Conservation (phyloP, 2,113 vertebrate genomes). For the Sorex fumeus region DNA sequence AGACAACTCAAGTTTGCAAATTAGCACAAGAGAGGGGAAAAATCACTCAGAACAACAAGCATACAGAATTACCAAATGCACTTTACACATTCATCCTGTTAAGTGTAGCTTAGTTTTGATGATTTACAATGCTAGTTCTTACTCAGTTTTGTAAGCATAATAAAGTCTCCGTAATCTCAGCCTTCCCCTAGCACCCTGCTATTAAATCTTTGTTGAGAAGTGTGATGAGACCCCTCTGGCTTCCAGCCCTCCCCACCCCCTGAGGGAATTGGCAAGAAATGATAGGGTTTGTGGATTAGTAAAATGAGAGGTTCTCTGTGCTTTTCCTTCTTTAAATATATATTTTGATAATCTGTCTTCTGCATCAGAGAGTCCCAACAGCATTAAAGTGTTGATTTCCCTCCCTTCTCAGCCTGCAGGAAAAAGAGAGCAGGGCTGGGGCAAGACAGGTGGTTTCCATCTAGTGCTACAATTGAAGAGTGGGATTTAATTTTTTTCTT, state of each 20-base stretch:
- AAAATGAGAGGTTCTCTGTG: slow-evolving; percentile 83
- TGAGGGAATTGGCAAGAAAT: slow-evolving; percentile 82
- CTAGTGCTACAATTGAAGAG: slow-evolving; percentile 3
- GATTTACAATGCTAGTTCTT: slow-evolving; percentile 76
- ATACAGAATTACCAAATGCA: slow-evolving; percentile 68
- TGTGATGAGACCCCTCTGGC: slow-evolving; percentile 84
- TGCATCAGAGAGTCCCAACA: slow-evolving; percentile 78
- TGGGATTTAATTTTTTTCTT: slow-evolving; percentile 42
- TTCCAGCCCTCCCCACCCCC: slow-evolving; percentile 77
- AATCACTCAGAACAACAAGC: slow-evolving; percentile 60
- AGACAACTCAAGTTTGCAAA: slow-evolving; percentile 75
- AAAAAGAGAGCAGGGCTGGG: slow-evolving; percentile 27
- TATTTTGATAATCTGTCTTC: slow-evolving; percentile 85
- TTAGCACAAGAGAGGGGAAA: slow-evolving; percentile 72
- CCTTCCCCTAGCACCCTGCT: slow-evolving; percentile 83
- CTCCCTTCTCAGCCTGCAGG: slow-evolving; percentile 59
- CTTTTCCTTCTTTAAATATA: slow-evolving; percentile 82
- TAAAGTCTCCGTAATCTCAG: slow-evolving; percentile 79
- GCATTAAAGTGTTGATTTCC: slow-evolving; percentile 48
- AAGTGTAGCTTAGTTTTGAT: slow-evolving; percentile 80
- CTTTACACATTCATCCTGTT: slow-evolving; percentile 79
- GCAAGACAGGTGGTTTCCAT: slow-evolving; percentile 73
- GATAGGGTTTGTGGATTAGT: slow-evolving; percentile 84
- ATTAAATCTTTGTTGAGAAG: slow-evolving; percentile 85
- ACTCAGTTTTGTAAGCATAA: slow-evolving; percentile 79